A percentile compares a stretch with the other conserved stretches of the same genome.
These are phyloP conservation scores for Cheilosia pagana DNA, from an alignment of 2,888 invertebrate species.

Conservation along the genomic window DNA sequence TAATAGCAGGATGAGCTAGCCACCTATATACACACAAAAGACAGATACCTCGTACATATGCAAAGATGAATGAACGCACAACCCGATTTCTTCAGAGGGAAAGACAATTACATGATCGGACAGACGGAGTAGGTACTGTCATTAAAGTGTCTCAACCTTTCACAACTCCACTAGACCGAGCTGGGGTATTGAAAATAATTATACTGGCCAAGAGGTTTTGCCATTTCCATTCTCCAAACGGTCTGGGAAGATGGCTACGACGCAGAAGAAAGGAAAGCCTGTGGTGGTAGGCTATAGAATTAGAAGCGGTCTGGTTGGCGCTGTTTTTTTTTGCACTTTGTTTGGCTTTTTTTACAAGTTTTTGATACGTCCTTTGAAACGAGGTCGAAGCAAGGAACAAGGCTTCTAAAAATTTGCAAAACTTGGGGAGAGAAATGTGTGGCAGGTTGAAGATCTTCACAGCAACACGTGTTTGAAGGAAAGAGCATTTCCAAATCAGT, in stretches of 20 bases:
- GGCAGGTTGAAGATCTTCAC: too few relatives aligned
- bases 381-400: too few relatives aligned
- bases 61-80: constrained; percentile 8
- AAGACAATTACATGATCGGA: constrained; percentile 54
- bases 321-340: too few relatives aligned
- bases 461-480: too few relatives aligned
- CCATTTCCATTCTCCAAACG: neutral
- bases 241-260: neutral
- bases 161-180: constrained; percentile 69
- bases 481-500: too few relatives aligned
- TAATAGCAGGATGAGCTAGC: constrained; percentile 58
- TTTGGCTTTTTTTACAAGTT: too few relatives aligned
- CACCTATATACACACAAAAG: neutral
- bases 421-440: too few relatives aligned
- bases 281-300: neutral
- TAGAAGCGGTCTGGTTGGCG: too few relatives aligned
- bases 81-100: constrained; percentile 53
- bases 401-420: too few relatives aligned
- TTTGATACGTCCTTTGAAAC: too few relatives aligned
- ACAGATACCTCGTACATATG: too few relatives aligned
- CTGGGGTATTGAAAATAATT: constrained; percentile 36
- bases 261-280: neutral
- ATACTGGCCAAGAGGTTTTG: constrained; percentile 21
- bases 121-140: constrained; percentile 23
- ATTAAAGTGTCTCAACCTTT: constrained; percentile 69